These are phyloP conservation scores for Antechinus stuartii DNA, from an alignment of 2,113 vertebrate species.

Conservation along the genomic window DNA sequence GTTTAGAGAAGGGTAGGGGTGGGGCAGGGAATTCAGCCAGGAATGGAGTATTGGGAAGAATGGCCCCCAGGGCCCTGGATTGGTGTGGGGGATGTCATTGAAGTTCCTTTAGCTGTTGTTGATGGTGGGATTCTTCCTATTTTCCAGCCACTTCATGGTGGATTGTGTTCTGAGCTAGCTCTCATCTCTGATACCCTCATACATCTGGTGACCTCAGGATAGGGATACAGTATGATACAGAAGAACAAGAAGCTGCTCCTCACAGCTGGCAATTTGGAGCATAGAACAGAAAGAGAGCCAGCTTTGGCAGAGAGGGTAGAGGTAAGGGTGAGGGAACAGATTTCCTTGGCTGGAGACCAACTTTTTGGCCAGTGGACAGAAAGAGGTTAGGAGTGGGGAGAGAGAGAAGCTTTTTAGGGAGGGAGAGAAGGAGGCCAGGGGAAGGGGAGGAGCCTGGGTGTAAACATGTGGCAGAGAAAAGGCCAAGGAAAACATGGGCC, in stretches of 20 bases:
- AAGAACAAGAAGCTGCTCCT: neutral
- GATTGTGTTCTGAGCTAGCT: neutral
- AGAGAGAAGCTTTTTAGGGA: slow-evolving; percentile 56
- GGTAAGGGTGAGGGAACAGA: slow-evolving; percentile 18
- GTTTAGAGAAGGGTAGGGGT: slow-evolving; percentile 11
- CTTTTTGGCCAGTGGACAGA: neutral
- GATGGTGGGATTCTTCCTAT: neutral
- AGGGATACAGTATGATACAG: neutral
- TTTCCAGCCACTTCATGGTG: neutral
- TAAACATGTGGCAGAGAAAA: slow-evolving; percentile 51
- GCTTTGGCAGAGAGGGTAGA: neutral
- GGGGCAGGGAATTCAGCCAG: neutral
- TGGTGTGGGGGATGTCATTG: neutral
- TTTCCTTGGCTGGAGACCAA: neutral
- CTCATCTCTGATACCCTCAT: neutral
- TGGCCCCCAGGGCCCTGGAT: neutral
- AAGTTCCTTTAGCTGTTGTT: neutral
- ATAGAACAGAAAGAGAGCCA: neutral
- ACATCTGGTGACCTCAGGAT: neutral
- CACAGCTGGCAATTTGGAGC: neutral
- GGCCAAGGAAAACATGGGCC: slow-evolving; percentile 75
- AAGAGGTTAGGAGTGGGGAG: slow-evolving; percentile 8
- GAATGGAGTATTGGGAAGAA: neutral
- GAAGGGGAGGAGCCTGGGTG: slow-evolving; percentile 19
- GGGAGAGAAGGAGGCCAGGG: slow-evolving; percentile 57